These are phyloP conservation scores for Drosophila setosimentum DNA, from an alignment of 2,888 invertebrate genomes.

Conservation along the genomic window DNA sequence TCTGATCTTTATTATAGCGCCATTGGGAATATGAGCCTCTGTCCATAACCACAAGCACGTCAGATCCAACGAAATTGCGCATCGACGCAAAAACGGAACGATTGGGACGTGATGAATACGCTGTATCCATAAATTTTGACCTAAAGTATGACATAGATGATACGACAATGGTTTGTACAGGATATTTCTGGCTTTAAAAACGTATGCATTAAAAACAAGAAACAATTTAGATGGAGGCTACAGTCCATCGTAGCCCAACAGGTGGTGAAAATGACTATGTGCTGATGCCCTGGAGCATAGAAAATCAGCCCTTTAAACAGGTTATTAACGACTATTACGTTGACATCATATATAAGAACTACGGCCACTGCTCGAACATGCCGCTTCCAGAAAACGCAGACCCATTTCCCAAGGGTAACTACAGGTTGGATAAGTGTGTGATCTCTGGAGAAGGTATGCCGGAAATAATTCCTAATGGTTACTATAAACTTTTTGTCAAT, in stretches of 20 bases:
- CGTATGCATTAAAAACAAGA: background rate
- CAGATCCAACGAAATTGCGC: slow-evolving; percentile 28
- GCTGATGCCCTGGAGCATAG: slow-evolving; percentile 36
- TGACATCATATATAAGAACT: slow-evolving; percentile 41
- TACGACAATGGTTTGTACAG: slow-evolving; percentile 19
- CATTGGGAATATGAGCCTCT: slow-evolving; percentile 32
- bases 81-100: slow-evolving; percentile 15
- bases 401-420: background rate
- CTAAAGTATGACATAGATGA: slow-evolving; percentile 37
- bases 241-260: slow-evolving; percentile 38
- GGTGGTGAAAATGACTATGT: slow-evolving; percentile 57
- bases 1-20: slow-evolving; percentile 9
- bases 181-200: background rate
- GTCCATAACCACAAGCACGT: slow-evolving; percentile 2
- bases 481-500: slow-evolving; percentile 36
- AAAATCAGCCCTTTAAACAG: slow-evolving; percentile 7
- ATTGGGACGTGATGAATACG: slow-evolving; percentile 25
- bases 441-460: slow-evolving; percentile 47
- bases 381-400: background rate
- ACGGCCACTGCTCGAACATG: slow-evolving; percentile 44
- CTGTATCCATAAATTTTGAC: background rate
- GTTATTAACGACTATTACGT: slow-evolving; percentile 41
- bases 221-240: slow-evolving; percentile 3
- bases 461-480: slow-evolving; percentile 52
- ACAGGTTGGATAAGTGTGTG: slow-evolving; percentile 25